Base-by-base conservation (phyloP, 1,140 invertebrate species). In the Temnothorax nylanderi region DNA sequence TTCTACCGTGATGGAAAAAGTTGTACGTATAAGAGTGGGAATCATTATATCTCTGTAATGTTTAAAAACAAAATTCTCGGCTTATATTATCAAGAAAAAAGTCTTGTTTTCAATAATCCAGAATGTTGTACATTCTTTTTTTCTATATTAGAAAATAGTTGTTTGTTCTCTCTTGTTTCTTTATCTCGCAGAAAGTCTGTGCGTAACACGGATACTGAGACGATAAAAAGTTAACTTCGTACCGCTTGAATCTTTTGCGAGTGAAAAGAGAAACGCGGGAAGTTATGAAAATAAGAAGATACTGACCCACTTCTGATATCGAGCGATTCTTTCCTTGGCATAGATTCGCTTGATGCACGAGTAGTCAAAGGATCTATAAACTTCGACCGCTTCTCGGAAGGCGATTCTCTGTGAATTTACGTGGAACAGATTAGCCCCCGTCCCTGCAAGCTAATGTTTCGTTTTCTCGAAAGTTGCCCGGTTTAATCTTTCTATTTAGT, bases 261-360 rank as follows among this genome's bases (percentile, higher is more conserved):
- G 67, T 58, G 54, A 49, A 74, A 47, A 47, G 37, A 71, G 51
- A 56, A 58, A 47, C 18, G 80, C 80, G 37, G 47, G 41, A 75
- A 84, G 69, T 84, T 84, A 84, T 75, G 80, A 75, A 74, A 84
- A 84, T 84, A 84, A 84, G 80, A 84, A 74, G 13, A 84, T 60
- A 60, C 80, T 62, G 80, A 84, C 54, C 80, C 26, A 54, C 41
- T 75, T 4, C 11, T 49, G 80, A 84, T 84, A 84, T 84, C 80
- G 80, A 75, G 69, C 67, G 80, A 26, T 75, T 84, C 16, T 49
- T 47, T 60, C 26, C 54, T 62, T 62, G 80, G 54, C 80, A 84
- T 84, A 75, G 69, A 84, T 84, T 84, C 69, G 54, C 54, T 84
- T 75, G 80, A 84, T 75, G 80, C 80, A 75, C 26, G 69, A 60